A percentile compares a stretch with the other conserved stretches of the same genome.
phyloP scores from a whole-genome alignment of 2,797 vertebrate genomes.

The Poeciliopsis turneri region DNA sequence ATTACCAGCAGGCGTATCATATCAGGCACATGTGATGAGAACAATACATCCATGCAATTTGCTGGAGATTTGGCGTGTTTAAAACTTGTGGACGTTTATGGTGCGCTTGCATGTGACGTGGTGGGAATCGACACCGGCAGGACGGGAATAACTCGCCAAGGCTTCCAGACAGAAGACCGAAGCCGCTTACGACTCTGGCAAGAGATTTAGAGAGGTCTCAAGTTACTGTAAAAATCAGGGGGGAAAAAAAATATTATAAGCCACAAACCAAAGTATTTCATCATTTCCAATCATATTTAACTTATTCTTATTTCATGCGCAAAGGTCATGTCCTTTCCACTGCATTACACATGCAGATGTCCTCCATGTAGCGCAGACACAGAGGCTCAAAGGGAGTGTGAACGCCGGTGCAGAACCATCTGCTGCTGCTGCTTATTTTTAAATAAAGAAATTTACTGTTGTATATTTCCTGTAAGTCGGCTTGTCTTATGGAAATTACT shows the following conservation, averaged over 20 bases:
- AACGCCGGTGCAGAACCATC: conserved; percentile 23
- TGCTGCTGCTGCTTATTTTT: not conserved
- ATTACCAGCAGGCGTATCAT: not conserved
- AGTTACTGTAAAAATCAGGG: too few species aligned
- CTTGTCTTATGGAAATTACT: not conserved
- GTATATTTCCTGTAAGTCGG: not conserved
- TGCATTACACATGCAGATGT: conserved; percentile 56
- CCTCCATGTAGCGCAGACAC: conserved; percentile 41
- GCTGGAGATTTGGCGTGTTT: not conserved
- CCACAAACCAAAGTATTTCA: not conserved
- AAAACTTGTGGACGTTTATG: not conserved
- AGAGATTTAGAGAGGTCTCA: not conserved
- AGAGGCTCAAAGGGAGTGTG: conserved; percentile 55
- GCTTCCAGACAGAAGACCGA: not conserved
- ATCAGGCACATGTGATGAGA: not conserved
- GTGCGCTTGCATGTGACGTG: not conserved
- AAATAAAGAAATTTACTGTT: conserved; percentile 11
- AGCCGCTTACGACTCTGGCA: not conserved
- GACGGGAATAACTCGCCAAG: not conserved
- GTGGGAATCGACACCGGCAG: not conserved
- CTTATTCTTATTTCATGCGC: conserved; percentile 21
- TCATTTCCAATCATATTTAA: not conserved
- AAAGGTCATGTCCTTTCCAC: conserved; percentile 49
- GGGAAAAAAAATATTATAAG: too few species aligned
- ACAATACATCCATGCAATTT: not conserved